These are phyloP conservation scores for Ephydatia muelleri DNA, from an alignment of 37 sponge, comb jelly and placozoan species.

Conservation along the genomic window DNA sequence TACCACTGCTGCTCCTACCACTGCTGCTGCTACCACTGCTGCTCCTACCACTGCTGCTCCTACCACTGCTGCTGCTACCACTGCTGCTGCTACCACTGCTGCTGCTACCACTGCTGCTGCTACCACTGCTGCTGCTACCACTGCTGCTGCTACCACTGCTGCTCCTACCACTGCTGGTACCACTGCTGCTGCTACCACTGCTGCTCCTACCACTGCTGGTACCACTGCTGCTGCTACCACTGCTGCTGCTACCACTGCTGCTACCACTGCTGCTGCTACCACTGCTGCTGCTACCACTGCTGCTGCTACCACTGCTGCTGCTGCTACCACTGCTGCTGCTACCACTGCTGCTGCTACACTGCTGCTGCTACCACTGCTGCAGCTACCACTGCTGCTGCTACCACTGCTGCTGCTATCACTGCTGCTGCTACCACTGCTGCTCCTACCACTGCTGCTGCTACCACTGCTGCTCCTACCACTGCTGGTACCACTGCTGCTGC, in stretches of 20 bases:
- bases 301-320: slow-evolving; percentile 2
- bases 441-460: no score
- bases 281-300: neutral
- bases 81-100: neutral
- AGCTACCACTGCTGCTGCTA: neutral
- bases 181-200: no score
- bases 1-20: no score
- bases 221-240: neutral
- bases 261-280: neutral
- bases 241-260: neutral
- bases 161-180: no score
- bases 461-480: no score
- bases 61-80: neutral
- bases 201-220: no score
- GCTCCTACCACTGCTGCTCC: no score
- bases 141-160: slow-evolving; percentile 3
- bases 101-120: neutral
- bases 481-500: no score
- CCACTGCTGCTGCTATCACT: neutral
- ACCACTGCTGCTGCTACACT: no score
- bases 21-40: no score
- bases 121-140: neutral
- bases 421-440: neutral
- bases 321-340: neutral
- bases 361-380: no score